Evolutionary conservation across 1,140 invertebrate species (phyloP).

Genomic region (Panagrolaimus sp.): DNA sequence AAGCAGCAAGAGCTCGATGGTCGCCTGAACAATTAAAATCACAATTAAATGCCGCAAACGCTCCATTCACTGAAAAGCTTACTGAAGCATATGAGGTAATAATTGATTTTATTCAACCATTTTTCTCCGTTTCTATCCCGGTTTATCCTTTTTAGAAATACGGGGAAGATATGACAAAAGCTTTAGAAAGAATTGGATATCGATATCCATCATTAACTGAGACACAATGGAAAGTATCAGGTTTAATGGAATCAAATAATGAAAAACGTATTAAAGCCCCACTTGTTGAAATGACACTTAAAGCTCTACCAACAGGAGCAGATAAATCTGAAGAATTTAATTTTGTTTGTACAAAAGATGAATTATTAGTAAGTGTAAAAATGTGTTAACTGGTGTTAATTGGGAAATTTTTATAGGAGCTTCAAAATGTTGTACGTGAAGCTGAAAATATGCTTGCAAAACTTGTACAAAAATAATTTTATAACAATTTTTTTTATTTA

Average conservation of each 20-base stretch:
- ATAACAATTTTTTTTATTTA: neutral
- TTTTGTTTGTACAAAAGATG: constrained; percentile 24
- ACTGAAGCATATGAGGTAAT: neutral
- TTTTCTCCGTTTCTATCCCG: neutral
- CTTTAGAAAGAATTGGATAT: constrained; percentile 19
- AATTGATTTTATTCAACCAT: neutral
- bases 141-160: neutral
- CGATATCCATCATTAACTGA: constrained; percentile 18
- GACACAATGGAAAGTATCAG: constrained; percentile 16
- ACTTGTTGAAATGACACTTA: constrained; percentile 19
- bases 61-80: neutral
- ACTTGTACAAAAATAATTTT: constrained; percentile 21
- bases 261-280: constrained; percentile 22
- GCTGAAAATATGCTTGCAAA: constrained; percentile 26
- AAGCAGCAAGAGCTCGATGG: neutral
- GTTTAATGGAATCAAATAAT: constrained; percentile 21
- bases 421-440: constrained; percentile 19
- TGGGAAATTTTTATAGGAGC: constrained; percentile 14
- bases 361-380: constrained; percentile 19
- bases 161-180: constrained; percentile 3
- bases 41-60: neutral
- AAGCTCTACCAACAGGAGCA: constrained; percentile 16
- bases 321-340: constrained; percentile 17
- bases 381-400: neutral
- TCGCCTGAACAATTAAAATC: neutral